Base-by-base conservation (phyloP, 2,797 vertebrate species). In the Fistularia tabacaria region DNA sequence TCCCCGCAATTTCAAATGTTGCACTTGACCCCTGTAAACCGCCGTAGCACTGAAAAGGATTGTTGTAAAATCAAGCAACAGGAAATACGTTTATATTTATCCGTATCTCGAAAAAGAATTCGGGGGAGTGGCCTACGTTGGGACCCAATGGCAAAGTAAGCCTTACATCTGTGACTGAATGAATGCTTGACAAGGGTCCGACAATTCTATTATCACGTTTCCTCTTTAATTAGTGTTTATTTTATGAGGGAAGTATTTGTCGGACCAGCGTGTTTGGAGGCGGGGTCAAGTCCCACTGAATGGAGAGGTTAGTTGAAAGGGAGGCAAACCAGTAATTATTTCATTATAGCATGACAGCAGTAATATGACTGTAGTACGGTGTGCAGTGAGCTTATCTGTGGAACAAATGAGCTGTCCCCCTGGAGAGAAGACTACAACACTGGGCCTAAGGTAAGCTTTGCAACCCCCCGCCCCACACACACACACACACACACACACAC, bases 351-450 rank as follows among this genome's bases (percentile, higher is more conserved):
- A 82, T 87, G 88, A 91, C 89, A 91, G 88, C 84, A 90, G 85
- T 91, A 90, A 90, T 88, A 90, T 89, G 90, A 88, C 80, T 87
- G 84, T 85, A 77, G 79, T 86, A 72, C 79, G 71, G 80, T 77
- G 78, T 82, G 85, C 81, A 85, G 81, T 73, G 84, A 76, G 88
- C 85, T 88, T 91, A 91, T 92, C 90, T 89, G 84, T 87, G 88
- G 86, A 89, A 89, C 85, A 89, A 92, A 88, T 89, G 82, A 93
- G 90, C 88, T 82, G 89, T 89, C 88, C 89, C 92, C 90, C 90
- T 92, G 89, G 92, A 91, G 91, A 93, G 91, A 86, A 87, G 90
- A 84, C 91, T 87, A 8, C 91, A 92, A 92, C 88, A 90, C 73
- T 81, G 80, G 89, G 92, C 88, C 90, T 60, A 88, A 89, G 88